Base-by-base conservation (phyloP, 2,113 vertebrate species). In the Pholis gunnellus region DNA sequence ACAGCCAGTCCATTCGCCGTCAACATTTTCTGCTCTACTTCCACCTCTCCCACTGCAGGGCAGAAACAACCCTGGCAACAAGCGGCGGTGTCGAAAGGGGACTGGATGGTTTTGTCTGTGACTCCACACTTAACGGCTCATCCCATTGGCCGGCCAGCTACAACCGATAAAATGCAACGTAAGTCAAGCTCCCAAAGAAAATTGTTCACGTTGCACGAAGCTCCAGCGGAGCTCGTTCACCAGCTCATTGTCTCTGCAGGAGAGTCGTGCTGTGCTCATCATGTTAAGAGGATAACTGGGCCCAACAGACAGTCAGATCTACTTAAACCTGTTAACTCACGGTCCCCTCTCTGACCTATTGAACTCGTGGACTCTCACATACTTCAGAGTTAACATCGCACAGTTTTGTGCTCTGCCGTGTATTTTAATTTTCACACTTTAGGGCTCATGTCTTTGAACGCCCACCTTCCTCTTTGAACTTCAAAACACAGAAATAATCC, bases 21-120 rank as follows among this genome's bases (percentile, higher is more conserved):
- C 27, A 84, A 52, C 83, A 88, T 90, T 79, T 87, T 90, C 86
- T 90, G 90, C 88, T 91, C 86, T 38, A 91, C 78, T 85, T 90
- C 79, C 90, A 82, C 79, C 82, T 74, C 84, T 50, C 52, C 70
- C 57, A 72, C 84, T 18, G n/a, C 82, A 66, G 88, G 82, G 79
- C 70, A 64, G 71, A 86, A 88, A 88, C 82, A 82, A 86, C 82
- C 88, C 90, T 72, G 88, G 84, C 88, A 91, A 91, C 88, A 90
- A 78, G 88, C 81, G 31, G 72, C 25, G 10, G 66, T 34, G 76
- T 69, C 20, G 75, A 80, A 66, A 89, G 57, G 79, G 54, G 84
- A 91, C 86, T 91, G 90, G 90, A 88, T 83, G 79, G 75, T 54
- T 85, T 68, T 57, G 4, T 80, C 54, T 56, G 82, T 90, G 88